Conservation (phyloP, 2,888 invertebrate species). For the Callyntrura guangdongensis region DNA sequence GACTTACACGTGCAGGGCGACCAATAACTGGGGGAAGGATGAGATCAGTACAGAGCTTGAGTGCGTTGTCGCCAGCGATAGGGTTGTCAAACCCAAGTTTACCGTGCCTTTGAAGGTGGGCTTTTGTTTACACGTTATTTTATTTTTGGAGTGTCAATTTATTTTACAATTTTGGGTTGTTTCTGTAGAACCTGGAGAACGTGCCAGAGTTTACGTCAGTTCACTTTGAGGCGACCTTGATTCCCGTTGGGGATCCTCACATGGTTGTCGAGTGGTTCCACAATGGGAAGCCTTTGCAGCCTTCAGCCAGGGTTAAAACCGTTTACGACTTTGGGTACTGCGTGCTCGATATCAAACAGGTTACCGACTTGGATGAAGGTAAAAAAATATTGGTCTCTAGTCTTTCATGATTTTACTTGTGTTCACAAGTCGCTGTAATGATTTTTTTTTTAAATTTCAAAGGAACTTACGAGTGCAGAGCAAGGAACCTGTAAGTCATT, state of each 20-base stretch:
- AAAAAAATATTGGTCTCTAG: too few species aligned
- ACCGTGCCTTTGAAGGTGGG: constrained; percentile 80
- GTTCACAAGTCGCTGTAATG: too few species aligned
- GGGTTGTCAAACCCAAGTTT: constrained; percentile 81
- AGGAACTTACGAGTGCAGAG: constrained; percentile 97
- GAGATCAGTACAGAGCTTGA: constrained; percentile 93
- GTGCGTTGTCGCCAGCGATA: constrained; percentile 66
- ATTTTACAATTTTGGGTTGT: constrained; percentile 6
- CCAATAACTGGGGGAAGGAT: constrained; percentile 95
- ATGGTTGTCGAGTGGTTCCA: constrained; percentile 99
- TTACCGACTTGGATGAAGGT: constrained; percentile 73
- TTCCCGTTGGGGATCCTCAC: constrained; percentile 96
- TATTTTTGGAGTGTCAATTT: constrained; percentile 86
- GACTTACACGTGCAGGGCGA: constrained; percentile 94
- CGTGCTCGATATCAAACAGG: constrained; percentile 93
- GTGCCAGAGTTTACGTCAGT: constrained; percentile 47
- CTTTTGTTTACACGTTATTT: constrained; percentile 91
- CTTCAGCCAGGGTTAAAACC: constrained; percentile 96
- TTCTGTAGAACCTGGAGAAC: constrained; percentile 56
- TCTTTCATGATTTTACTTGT: too few species aligned
- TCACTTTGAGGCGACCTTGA: constrained; percentile 96
- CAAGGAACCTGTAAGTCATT: constrained; percentile 92
- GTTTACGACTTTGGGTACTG: constrained; percentile 98
- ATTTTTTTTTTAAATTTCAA: background rate
- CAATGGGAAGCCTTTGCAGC: constrained; percentile 95